phyloP scores from a whole-genome alignment of 2,113 vertebrate species.

The Entomyzon cyanotis region DNA sequence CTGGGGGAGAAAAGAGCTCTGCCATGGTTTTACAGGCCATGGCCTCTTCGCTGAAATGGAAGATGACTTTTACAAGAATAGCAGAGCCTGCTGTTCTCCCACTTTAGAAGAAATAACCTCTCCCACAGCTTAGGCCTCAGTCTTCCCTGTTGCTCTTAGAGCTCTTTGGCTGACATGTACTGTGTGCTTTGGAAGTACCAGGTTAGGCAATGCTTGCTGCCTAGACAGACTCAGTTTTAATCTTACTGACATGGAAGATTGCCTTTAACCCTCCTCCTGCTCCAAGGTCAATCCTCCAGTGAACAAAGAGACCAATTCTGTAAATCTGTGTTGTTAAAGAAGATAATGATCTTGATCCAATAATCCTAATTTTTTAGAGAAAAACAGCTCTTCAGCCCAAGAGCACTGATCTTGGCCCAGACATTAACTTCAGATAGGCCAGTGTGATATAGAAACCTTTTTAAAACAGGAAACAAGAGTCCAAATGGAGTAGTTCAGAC shows the following conservation, averaged over 20 bases:
- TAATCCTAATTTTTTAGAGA: constrained; percentile 16
- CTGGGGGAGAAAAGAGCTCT: background rate
- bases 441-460: background rate
- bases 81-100: background rate
- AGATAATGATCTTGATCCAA: constrained; percentile 16
- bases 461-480: background rate
- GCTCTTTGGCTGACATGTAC: background rate
- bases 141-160: background rate
- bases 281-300: constrained; percentile 34
- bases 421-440: background rate
- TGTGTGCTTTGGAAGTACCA: background rate
- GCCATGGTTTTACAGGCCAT: background rate
- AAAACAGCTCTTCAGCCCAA: background rate
- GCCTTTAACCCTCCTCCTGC: background rate
- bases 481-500: background rate
- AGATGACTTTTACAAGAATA: background rate
- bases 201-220: constrained; percentile 17
- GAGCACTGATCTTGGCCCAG: background rate
- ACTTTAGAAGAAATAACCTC: background rate
- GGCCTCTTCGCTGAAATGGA: background rate
- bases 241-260: constrained; percentile 36
- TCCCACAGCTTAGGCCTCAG: background rate
- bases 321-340: constrained; percentile 28
- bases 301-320: constrained; percentile 5
- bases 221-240: constrained; percentile 24